Base-by-base conservation (phyloP, 2,888 invertebrate genomes). In the Galeruca laticollis region DNA sequence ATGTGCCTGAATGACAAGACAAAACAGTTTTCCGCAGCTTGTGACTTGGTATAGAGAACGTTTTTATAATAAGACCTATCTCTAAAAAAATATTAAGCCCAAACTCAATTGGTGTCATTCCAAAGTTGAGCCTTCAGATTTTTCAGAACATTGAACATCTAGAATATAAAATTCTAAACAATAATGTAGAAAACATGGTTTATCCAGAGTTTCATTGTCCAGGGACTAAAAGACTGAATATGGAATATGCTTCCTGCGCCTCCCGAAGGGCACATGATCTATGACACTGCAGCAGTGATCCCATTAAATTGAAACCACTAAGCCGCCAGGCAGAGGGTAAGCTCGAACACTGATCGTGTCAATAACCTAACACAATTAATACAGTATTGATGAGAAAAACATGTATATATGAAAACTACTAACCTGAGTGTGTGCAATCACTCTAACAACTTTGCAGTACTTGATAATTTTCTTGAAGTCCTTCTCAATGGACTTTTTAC, bases 401-500 rank as follows among this genome's bases (percentile, higher is more conserved):
- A 26, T 0, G 6, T 26, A 0, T 26, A 26, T 26, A 6, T 26
- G 26, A 64, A 62, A 60, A 62, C 21, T 69, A 82, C 83, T 86
- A 87, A 96, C 96, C 93, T 97, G 99, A 73, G 99, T 99, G 86
- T 99, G 99, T 69, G 96, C 97, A 87, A 99, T 94, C 74, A 99
- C 91, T 78, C 99, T 91, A 81, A 99, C 93, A 76, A 96, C 96
- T 83, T 94, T 95, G 90, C 99, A 99, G 90, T 99, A 99, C 81
- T 98, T 97, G 86, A 97, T 91, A 90, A 99, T 98, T 87, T 98
- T 98, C 87, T 93, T 94, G 85, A 99, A 94, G 84, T 99, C 98
- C 79, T 94, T 93, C 81, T 98, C 98, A 86, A 99, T 98, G 76
- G 96, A 95, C 87, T 97, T 96, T 86, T 95, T 95, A 70, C 99